Evolutionary conservation across 2,888 invertebrate species (phyloP).

Genomic region (Drosophila basisetae): DNA sequence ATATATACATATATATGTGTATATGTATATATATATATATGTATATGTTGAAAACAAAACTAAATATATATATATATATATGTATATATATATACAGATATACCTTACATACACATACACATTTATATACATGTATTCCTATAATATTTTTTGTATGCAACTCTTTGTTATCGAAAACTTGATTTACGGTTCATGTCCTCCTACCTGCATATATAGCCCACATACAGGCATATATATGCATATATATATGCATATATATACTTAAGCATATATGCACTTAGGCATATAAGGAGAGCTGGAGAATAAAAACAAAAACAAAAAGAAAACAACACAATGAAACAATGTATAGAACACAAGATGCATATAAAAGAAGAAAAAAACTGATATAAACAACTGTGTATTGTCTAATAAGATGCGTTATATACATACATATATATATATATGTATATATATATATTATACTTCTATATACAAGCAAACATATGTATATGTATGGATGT

Average conservation of each 20-base stretch:
- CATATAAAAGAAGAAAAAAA: slow-evolving; percentile 33
- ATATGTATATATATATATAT: neutral
- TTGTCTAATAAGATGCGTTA: slow-evolving; percentile 50
- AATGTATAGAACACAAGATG: slow-evolving; percentile 69
- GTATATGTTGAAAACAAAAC: neutral
- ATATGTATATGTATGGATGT: slow-evolving; percentile 20
- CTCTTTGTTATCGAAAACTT: slow-evolving; percentile 35
- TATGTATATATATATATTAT: slow-evolving; percentile 54
- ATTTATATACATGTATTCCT: slow-evolving; percentile 75
- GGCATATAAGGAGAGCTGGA: slow-evolving; percentile 66
- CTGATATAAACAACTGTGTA: slow-evolving; percentile 35
- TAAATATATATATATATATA: neutral
- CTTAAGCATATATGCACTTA: slow-evolving; percentile 38
- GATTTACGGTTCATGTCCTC: slow-evolving; percentile 53
- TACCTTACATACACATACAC: slow-evolving; percentile 45
- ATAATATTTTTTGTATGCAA: slow-evolving; percentile 62
- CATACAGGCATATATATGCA: slow-evolving; percentile 40
- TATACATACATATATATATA: slow-evolving; percentile 58
- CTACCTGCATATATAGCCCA: slow-evolving; percentile 55
- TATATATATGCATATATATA: slow-evolving; percentile 38
- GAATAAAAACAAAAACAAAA: slow-evolving; percentile 27
- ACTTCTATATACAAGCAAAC: slow-evolving; percentile 50
- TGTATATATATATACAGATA: slow-evolving; percentile 17
- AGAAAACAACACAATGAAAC: slow-evolving; percentile 54
- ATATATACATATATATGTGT: slow-evolving; percentile 11